Evolutionary conservation across 2,888 invertebrate genomes (phyloP).

Genomic region (Epirrhoe tristata): DNA sequence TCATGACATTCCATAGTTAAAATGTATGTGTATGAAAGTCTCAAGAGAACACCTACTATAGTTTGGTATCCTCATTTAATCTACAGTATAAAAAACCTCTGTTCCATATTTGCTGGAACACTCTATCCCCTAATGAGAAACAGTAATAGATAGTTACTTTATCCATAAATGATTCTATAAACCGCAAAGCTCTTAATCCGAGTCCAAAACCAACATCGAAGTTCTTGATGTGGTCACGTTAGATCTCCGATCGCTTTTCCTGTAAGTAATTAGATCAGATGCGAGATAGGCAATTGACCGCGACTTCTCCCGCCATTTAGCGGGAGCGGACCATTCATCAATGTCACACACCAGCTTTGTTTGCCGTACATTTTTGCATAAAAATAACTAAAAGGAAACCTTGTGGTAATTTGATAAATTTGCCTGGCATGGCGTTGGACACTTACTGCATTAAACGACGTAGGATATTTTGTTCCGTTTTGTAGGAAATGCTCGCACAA

Average conservation of each 20-base stretch:
- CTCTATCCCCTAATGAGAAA: neutral
- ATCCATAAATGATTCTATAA: conserved; percentile 5
- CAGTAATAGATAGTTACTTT: neutral
- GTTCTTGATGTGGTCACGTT: conserved; percentile 33
- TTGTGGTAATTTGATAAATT: conserved; percentile 54
- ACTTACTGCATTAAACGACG: conserved; percentile 12
- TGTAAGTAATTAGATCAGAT: conserved; percentile 45
- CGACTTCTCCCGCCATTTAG: conserved; percentile 55
- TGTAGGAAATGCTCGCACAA: conserved; percentile 7
- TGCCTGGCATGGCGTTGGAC: conserved; percentile 28
- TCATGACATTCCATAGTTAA: neutral
- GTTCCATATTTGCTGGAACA: neutral
- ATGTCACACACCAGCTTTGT: conserved; percentile 63
- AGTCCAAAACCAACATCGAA: conserved; percentile 18
- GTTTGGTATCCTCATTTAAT: too few relatives aligned
- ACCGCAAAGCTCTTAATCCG: conserved; percentile 21
- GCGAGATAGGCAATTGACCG: conserved; percentile 65
- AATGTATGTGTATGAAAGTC: neutral
- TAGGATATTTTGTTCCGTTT: conserved; percentile 4
- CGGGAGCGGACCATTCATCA: conserved; percentile 64
- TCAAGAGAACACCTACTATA: neutral
- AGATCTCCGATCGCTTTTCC: conserved; percentile 34
- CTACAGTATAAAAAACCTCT: neutral
- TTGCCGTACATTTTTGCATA: conserved; percentile 75
- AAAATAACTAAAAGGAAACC: conserved; percentile 63